These are phyloP conservation scores for Leptura quadrifasciata DNA, from an alignment of 2,888 invertebrate genomes.

Conservation along the genomic window DNA sequence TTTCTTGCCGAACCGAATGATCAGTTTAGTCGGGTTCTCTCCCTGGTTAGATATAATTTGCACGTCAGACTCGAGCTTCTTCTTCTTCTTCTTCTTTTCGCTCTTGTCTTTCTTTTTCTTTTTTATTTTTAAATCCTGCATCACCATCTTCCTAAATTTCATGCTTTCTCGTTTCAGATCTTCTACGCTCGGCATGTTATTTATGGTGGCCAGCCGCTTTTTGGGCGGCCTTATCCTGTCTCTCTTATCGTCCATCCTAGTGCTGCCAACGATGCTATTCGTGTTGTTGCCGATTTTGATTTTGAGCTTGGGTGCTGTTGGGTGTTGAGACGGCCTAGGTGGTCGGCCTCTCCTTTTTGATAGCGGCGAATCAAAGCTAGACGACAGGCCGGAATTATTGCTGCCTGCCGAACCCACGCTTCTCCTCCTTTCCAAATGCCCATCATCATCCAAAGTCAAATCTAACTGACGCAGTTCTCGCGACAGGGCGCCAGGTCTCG, in stretches of 20 bases:
- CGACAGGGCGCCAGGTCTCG: slow-evolving; percentile 74
- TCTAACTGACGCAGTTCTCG: slow-evolving; percentile 81
- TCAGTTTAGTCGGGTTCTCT: slow-evolving; percentile 82
- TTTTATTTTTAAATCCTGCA: slow-evolving; percentile 87
- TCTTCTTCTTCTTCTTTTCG: slow-evolving; percentile 76
- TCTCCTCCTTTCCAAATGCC: slow-evolving; percentile 75
- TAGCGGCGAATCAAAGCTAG: slow-evolving; percentile 58
- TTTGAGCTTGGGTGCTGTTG: slow-evolving; percentile 77
- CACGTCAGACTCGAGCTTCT: slow-evolving; percentile 75
- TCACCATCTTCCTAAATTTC: slow-evolving; percentile 89
- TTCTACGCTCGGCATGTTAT: slow-evolving; percentile 82
- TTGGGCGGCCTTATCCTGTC: slow-evolving; percentile 85
- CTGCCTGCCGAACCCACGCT: slow-evolving; percentile 73
- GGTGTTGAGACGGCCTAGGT: slow-evolving; percentile 65
- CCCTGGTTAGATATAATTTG: slow-evolving; percentile 77
- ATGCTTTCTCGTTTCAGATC: slow-evolving; percentile 89
- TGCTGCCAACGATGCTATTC: slow-evolving; percentile 74
- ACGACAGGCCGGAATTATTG: slow-evolving; percentile 68
- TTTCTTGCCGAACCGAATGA: slow-evolving; percentile 82
- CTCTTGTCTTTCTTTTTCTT: slow-evolving; percentile 76
- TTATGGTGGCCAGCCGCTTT: slow-evolving; percentile 80
- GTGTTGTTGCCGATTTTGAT: slow-evolving; percentile 80
- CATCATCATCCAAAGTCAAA: slow-evolving; percentile 77
- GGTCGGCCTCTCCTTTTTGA: slow-evolving; percentile 71
- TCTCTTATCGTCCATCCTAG: slow-evolving; percentile 74